phyloP scores from a whole-genome alignment of 2,113 vertebrate genomes.

The Caranx ignobilis region DNA sequence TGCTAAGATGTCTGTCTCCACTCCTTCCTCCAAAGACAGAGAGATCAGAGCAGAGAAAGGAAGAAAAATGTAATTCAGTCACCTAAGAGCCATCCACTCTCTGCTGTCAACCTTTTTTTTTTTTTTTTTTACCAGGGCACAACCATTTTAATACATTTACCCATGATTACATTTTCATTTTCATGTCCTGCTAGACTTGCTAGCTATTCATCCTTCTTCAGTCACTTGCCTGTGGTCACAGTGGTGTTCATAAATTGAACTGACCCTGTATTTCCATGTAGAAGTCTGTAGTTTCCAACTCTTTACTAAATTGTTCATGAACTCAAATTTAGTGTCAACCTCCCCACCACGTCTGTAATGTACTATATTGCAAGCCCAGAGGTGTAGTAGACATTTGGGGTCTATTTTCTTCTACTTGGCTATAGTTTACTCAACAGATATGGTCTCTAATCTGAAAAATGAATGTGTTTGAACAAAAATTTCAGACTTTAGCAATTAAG shows the following conservation, averaged over 20 bases:
- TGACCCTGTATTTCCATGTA: background rate
- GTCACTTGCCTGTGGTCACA: background rate
- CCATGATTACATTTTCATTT: conserved; percentile 16
- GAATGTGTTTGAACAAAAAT: no score
- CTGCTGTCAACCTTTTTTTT: conserved; percentile 20
- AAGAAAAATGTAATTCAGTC: background rate
- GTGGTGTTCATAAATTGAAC: conserved; percentile 4
- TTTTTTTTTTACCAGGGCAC: background rate
- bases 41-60: background rate
- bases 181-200: background rate
- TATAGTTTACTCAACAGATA: no score
- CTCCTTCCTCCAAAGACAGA: background rate
- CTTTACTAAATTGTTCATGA: background rate
- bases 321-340: no score
- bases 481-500: no score
- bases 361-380: no score
- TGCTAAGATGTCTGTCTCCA: background rate
- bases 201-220: background rate
- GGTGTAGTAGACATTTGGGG: no score
- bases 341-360: no score
- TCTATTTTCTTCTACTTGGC: no score
- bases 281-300: background rate
- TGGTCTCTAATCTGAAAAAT: no score
- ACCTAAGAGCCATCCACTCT: background rate
- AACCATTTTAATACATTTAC: conserved; percentile 30